A percentile compares a stretch with the other conserved stretches of the same genome.
Evolutionary conservation across 2,113 vertebrate genomes (phyloP).

Genomic region (Syngnathus typhle): DNA sequence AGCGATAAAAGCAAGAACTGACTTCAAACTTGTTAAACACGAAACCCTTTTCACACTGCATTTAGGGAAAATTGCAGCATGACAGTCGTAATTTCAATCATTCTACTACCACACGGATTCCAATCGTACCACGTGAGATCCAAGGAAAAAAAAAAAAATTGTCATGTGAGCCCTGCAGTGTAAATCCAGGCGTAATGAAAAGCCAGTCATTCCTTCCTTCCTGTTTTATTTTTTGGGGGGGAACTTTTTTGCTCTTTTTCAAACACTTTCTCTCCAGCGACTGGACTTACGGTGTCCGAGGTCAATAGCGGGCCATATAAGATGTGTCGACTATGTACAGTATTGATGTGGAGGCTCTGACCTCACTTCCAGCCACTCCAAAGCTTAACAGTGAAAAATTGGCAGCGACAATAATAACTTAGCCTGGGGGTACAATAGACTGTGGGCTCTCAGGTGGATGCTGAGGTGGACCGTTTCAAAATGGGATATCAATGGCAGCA

Average conservation of each 20-base stretch:
- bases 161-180: neutral
- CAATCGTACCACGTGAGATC: neutral
- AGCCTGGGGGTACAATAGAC: neutral
- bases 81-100: neutral
- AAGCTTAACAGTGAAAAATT: neutral
- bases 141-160: neutral
- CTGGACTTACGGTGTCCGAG: neutral
- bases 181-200: neutral
- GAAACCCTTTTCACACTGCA: neutral
- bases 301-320: neutral
- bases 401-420: conserved; percentile 8
- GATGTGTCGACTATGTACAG: conserved; percentile 12
- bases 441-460: conserved; percentile 5
- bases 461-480: conserved; percentile 5
- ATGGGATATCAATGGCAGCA: neutral
- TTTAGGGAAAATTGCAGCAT: neutral
- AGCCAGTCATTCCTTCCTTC: neutral
- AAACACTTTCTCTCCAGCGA: neutral
- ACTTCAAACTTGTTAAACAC: neutral
- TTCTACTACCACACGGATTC: neutral
- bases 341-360: conserved; percentile 2
- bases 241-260: neutral
- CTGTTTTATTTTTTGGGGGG: neutral
- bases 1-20: neutral
- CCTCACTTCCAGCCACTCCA: neutral